These are phyloP conservation scores for Echinops telfairi DNA, from an alignment of 2,113 vertebrate species.

Conservation along the genomic window DNA sequence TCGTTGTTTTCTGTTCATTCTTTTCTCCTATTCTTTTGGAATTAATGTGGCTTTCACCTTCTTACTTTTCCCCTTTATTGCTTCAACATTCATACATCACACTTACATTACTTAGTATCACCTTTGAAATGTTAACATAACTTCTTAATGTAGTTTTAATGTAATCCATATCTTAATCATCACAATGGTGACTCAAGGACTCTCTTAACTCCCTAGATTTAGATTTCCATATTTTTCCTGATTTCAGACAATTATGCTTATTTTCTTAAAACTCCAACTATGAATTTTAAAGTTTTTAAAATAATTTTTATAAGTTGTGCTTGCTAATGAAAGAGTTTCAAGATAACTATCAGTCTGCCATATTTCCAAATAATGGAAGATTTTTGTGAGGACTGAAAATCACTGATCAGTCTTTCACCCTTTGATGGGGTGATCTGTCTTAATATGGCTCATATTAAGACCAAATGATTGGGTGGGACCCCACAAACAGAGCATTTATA, in stretches of 20 bases:
- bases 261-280: not conserved
- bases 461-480: no score
- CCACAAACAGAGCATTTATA: no score
- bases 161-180: not conserved
- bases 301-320: slow-evolving; percentile 13
- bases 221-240: not conserved
- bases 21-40: not conserved
- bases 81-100: not conserved
- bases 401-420: not conserved
- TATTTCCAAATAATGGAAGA: not conserved
- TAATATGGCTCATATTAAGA: no score
- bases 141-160: not conserved
- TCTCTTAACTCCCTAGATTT: not conserved
- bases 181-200: no score
- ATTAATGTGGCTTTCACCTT: not conserved
- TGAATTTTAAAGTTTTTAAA: not conserved
- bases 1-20: not conserved
- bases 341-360: not conserved
- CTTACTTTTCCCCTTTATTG: not conserved
- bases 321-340: not conserved
- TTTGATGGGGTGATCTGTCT: not conserved
- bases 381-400: not conserved
- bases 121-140: not conserved
- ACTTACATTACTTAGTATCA: not conserved
- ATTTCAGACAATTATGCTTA: not conserved